Evolutionary conservation across 2,113 vertebrate species (phyloP), one percentile per base, ranked within the genome.

Genomic region (Myiozetetes cayanensis): DNA sequence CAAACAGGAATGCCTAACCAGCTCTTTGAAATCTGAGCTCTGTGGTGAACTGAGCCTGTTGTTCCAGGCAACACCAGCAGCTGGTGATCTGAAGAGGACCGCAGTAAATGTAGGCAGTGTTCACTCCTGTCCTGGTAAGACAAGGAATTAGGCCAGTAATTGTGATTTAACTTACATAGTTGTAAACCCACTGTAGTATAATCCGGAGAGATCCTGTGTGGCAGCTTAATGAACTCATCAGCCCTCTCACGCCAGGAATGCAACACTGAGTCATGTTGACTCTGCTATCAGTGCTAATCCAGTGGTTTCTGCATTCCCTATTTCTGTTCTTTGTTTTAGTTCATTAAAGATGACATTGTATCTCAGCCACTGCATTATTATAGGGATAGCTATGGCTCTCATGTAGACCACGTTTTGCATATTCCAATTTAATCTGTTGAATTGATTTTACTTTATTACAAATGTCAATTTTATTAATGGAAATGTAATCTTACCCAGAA

Each of bases 111-210:
- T 19, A 82, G 74, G 41, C 70, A 61, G 3, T 35, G 23, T 30
- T 92, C 63, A 7, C 30, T 73, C 43, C 39, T 66, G 58, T 83
- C 19, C 67, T 76, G 28, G 66, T 46, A 80, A 65, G 35, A 56
- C 62, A 65, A 93, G 62, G 79, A 89, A 76, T 94, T 91, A 82
- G 75, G 46, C 67, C 59, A 68, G 75, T 85, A 80, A 83, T 90
- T 61, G 75, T 94, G 75, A 85, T 90, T 90, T 93, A 90, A 76
- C 59, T 52, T 82, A 16, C 46, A 41, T 12, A 82, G 84, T 22
- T 89, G 62, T 87, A 93, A 94, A 94, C 52, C 19, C 14, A 74
- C 58, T n/a, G 37, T 68, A 19, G 24, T 82, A n/a, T 82, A 72
- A 61, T 70, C 46, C 87, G 76, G 49, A 61, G 85, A 82, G 31